Evolutionary conservation across 2,797 vertebrate genomes (phyloP).

Genomic region (Rachycentron canadum): DNA sequence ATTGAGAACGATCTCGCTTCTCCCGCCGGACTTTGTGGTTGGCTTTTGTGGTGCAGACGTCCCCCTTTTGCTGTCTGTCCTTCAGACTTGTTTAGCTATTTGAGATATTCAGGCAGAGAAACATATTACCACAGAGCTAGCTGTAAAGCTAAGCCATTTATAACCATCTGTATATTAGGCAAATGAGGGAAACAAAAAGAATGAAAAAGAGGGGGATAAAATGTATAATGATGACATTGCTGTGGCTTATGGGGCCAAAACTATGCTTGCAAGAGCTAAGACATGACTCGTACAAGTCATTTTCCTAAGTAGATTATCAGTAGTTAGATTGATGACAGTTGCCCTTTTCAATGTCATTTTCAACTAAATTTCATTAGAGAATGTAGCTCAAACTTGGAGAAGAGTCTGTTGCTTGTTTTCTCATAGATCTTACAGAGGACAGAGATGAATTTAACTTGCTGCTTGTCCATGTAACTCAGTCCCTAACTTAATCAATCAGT

Average conservation of each 20-base stretch:
- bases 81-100: constrained; percentile 61
- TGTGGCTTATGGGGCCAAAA: constrained; percentile 50
- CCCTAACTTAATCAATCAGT: constrained; percentile 62
- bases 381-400: constrained; percentile 23
- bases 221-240: constrained; percentile 39
- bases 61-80: constrained; percentile 66
- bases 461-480: constrained; percentile 21
- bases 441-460: constrained; percentile 35
- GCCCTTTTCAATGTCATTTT: constrained; percentile 49
- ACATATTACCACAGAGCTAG: constrained; percentile 36
- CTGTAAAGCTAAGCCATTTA: constrained; percentile 53
- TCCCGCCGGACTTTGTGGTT: constrained; percentile 67
- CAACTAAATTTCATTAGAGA: constrained; percentile 35
- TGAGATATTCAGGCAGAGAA: constrained; percentile 42
- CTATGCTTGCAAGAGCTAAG: constrained; percentile 35
- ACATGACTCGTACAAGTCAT: constrained; percentile 47
- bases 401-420: constrained; percentile 20
- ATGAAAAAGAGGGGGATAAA: constrained; percentile 20
- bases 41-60: constrained; percentile 50
- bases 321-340: constrained; percentile 53
- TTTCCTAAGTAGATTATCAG: constrained; percentile 59
- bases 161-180: constrained; percentile 40
- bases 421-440: constrained; percentile 7
- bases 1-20: constrained; percentile 74
- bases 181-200: constrained; percentile 54